A percentile compares a stretch with the other conserved stretches of the same genome.
These are phyloP conservation scores for Euplagia quadripunctaria DNA, from an alignment of 2,888 invertebrate species.

Conservation along the genomic window DNA sequence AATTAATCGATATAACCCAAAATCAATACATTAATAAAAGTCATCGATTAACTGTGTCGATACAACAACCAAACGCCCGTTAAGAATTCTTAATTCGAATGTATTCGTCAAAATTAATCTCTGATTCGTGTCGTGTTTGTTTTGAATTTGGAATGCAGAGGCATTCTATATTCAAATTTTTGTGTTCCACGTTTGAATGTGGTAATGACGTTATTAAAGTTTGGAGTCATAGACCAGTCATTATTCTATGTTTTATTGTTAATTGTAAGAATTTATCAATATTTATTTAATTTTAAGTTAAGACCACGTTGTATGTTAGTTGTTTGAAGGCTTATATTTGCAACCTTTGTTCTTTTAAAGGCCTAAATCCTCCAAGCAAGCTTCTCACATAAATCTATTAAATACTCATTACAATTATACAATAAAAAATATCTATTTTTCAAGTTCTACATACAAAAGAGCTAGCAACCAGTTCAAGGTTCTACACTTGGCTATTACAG, in stretches of 20 bases:
- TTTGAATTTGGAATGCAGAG: conserved; percentile 53
- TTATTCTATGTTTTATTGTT: conserved; percentile 35
- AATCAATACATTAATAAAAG: conserved; percentile 27
- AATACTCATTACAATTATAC: conserved; percentile 5
- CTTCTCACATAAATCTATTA: conserved; percentile 10
- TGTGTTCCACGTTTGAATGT: conserved; percentile 48
- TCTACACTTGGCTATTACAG: conserved; percentile 40
- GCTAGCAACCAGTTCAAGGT: conserved; percentile 53
- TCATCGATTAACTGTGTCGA: conserved; percentile 41
- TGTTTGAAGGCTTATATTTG: neutral
- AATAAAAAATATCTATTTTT: conserved; percentile 23
- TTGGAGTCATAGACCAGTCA: conserved; percentile 32
- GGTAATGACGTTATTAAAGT: conserved; percentile 48
- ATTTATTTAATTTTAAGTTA: conserved; percentile 3
- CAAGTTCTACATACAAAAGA: conserved; percentile 33
- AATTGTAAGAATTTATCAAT: conserved; percentile 24
- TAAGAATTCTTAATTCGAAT: conserved; percentile 56
- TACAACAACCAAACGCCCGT: conserved; percentile 29
- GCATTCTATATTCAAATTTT: conserved; percentile 55
- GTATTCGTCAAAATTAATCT: conserved; percentile 52
- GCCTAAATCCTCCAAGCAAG: neutral
- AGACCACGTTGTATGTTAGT: neutral
- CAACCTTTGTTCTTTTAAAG: neutral
- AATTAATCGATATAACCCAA: conserved; percentile 63
- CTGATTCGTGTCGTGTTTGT: conserved; percentile 54